Conservation (phyloP, 2,888 invertebrate genomes). For the Hoplodrina blanda region DNA sequence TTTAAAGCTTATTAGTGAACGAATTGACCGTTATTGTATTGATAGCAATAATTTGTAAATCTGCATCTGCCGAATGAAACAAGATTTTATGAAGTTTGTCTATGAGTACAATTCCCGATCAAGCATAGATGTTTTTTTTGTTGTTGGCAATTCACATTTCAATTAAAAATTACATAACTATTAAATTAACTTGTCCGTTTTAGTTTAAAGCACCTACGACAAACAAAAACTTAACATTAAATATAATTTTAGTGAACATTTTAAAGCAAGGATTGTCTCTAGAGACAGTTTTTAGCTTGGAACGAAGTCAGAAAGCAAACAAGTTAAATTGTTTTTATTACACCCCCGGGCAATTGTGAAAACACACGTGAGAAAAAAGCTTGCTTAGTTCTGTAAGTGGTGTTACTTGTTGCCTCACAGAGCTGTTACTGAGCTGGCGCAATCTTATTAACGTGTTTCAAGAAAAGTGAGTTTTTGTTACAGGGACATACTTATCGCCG, state of each 20-base stretch:
- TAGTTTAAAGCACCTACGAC: constrained; percentile 20
- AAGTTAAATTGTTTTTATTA: constrained; percentile 58
- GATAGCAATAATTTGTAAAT: not conserved
- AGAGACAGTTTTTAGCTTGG: constrained; percentile 45
- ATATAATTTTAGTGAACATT: constrained; percentile 51
- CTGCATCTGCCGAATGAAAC: not conserved
- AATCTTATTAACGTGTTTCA: constrained; percentile 30
- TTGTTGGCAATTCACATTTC: not conserved
- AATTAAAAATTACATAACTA: constrained; percentile 6
- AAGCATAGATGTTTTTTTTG: not conserved
- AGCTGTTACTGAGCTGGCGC: constrained; percentile 28
- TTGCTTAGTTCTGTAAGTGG: constrained; percentile 39
- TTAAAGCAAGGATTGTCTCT: constrained; percentile 38
- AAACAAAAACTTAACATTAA: constrained; percentile 33
- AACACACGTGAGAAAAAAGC: constrained; percentile 55
- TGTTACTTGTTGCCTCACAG: constrained; percentile 54
- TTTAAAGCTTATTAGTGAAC: not conserved
- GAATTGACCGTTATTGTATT: too few species aligned
- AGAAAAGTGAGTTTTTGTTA: constrained; percentile 23
- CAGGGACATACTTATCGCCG: constrained; percentile 22
- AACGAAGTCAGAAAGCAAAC: constrained; percentile 51
- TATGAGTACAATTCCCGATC: not conserved
- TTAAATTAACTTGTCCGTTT: constrained; percentile 17
- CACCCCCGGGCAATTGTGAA: constrained; percentile 45
- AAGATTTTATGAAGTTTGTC: constrained; percentile 3